Evolutionary conservation across 2,888 invertebrate species (phyloP).

Genomic region (Sabellastarte sp.): DNA sequence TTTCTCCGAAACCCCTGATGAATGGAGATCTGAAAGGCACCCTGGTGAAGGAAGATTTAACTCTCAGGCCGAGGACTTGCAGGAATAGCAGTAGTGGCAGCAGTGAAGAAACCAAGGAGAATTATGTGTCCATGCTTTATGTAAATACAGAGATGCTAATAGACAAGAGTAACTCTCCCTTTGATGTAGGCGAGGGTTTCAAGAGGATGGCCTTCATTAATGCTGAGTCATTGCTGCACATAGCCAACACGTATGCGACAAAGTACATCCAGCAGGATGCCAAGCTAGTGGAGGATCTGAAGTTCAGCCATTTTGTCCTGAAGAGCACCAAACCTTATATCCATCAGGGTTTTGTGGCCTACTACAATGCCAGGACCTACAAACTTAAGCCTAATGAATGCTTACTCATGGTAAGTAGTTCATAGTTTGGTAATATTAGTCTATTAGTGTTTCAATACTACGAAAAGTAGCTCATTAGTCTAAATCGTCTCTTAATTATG

Average conservation of each 20-base stretch:
- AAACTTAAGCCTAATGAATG: neutral
- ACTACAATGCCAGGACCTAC: neutral
- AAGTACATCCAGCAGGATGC: neutral
- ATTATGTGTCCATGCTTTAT: neutral
- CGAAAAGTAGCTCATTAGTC: too few species aligned
- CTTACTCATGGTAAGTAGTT: neutral
- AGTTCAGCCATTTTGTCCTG: neutral
- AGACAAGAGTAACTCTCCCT: neutral
- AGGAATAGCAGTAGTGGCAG: neutral
- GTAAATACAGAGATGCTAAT: neutral
- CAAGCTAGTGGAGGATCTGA: neutral
- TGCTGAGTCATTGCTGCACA: neutral
- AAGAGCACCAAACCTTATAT: neutral
- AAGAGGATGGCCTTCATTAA: neutral
- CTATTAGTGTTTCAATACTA: too few species aligned
- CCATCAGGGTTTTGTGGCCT: neutral
- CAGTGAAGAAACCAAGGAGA: neutral
- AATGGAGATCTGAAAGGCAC: neutral
- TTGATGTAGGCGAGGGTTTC: neutral
- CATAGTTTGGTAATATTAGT: too few species aligned
- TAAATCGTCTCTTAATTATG: too few species aligned
- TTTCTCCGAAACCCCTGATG: neutral
- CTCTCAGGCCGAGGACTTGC: neutral
- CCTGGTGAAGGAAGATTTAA: neutral
- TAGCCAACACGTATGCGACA: neutral